Evolutionary conservation across 2,888 invertebrate species (phyloP), one percentile per base, ranked within the genome.

Genomic region (Chloromyia formosa): DNA sequence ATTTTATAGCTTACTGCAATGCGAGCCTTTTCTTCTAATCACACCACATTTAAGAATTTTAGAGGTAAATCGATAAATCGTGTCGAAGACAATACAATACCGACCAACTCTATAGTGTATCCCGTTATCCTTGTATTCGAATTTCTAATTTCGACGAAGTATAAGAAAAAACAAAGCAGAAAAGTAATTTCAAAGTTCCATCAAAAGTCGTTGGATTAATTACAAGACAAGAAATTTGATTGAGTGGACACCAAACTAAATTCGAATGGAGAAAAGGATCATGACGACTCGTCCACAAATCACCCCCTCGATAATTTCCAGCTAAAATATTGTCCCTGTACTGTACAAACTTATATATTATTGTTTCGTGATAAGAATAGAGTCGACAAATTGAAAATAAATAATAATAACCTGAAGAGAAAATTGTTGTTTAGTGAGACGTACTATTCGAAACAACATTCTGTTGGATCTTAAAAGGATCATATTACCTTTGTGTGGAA

Each of bases 1-100:
- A 66, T 23, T 49, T 66, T 49, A 62, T 49, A 49, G 49, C 45
- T 45, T 66, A 45, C 66, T 66, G 66, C 66, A 66, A 66, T 66
- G 49, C 66, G 66, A 66, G 66, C 49, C 45, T 45, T 66, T 66
- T 66, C 22, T 66, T 23, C 2, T 66, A 49, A 66, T 66, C 66
- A 45, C 20, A 22, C 10, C 20, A 66, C 66, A 66, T 66, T 66
- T 66, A 49, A 66, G 49, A 49, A 49, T 16, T 66, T 49, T 14
- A 66, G 49, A 49, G 49, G 66, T 49, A 22, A 66, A 66, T 66
- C 66, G 66, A 66, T 66, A 49, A 66, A 49, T 18, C 56, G 10
- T 49, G 16, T n/a, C 16, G 1, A n/a, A n/a, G 49, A 12, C 16
- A 49, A n/a, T n/a, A n/a, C 49, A 12, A 49, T 49, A 1, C 4